Conservation (phyloP, 2,797 vertebrate species). For the Artibeus jamaicensis region DNA sequence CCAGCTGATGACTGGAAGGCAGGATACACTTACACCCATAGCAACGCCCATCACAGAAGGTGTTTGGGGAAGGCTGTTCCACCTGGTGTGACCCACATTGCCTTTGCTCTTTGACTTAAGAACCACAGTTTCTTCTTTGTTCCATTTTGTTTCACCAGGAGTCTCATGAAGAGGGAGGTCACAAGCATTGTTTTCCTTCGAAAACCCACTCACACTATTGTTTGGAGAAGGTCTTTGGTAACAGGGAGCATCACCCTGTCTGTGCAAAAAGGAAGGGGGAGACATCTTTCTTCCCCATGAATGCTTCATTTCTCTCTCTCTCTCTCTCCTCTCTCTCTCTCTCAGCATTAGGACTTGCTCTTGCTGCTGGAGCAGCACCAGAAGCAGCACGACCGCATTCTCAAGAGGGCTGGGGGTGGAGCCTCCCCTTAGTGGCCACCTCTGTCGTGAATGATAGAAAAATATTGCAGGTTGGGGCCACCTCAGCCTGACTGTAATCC, state of each 20-base stretch:
- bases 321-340: background rate
- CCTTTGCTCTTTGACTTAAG: background rate
- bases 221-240: background rate
- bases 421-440: background rate
- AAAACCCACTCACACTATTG: background rate
- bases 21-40: background rate
- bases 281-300: background rate
- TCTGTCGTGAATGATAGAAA: background rate
- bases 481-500: background rate
- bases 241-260: background rate
- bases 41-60: background rate
- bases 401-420: background rate
- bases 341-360: background rate
- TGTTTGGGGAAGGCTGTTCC: background rate
- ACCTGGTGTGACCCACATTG: background rate
- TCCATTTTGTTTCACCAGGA: background rate
- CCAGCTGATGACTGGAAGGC: background rate
- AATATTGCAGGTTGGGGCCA: background rate
- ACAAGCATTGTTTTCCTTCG: background rate
- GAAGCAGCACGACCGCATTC: background rate
- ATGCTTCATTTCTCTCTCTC: background rate
- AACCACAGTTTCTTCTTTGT: background rate
- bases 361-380: background rate
- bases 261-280: background rate
- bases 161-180: background rate